Percentiles rank a stretch among this genome's conserved stretches.
These are phyloP conservation scores for Gonocerus acuteangulatus DNA, from an alignment of 2,888 invertebrate species.

Conservation along the genomic window DNA sequence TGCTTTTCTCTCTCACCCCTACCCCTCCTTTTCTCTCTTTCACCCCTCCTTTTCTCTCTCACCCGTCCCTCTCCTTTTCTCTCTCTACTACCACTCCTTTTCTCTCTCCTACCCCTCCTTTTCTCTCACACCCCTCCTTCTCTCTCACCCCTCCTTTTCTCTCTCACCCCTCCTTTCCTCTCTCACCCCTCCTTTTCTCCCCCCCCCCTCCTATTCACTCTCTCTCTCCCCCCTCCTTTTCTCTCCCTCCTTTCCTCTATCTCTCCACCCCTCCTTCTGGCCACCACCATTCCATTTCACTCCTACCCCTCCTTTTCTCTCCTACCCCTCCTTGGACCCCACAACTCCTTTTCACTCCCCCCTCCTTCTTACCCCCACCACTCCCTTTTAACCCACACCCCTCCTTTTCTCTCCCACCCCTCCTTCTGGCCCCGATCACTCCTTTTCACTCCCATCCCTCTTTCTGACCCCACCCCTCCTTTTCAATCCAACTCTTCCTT, in stretches of 20 bases:
- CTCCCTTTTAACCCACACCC: too few relatives aligned
- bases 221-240: neutral
- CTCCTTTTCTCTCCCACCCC: neutral
- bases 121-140: neutral
- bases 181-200: neutral
- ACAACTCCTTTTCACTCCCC: neutral
- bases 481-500: too few relatives aligned
- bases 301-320: neutral
- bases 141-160: neutral
- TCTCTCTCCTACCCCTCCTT: neutral
- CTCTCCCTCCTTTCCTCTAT: neutral
- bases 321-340: too few relatives aligned
- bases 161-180: conserved; percentile 1
- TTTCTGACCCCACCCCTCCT: neutral
- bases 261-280: neutral
- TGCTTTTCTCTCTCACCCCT: neutral
- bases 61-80: neutral
- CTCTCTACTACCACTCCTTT: neutral
- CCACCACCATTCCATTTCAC: neutral
- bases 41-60: neutral
- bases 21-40: neutral
- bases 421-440: neutral
- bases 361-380: neutral
- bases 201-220: too few relatives aligned
- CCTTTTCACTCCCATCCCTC: neutral